Evolutionary conservation across 2,888 invertebrate species (phyloP), one percentile per base, ranked within the genome.

Genomic region (Sminthurinus aureus): DNA sequence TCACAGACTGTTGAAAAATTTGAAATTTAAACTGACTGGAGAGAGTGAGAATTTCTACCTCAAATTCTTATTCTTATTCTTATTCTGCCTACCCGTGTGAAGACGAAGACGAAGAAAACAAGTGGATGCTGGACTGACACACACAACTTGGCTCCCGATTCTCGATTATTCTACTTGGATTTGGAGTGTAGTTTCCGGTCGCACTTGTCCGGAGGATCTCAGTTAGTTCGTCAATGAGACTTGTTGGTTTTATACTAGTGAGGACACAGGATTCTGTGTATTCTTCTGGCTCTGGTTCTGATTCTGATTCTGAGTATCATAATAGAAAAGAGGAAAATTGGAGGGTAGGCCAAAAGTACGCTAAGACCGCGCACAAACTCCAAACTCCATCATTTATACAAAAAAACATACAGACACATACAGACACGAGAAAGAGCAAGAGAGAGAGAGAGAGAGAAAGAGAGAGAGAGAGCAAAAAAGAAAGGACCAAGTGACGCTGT

Each of bases 141-240:
- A n/a, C n/a, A n/a, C n/a, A n/a, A n/a, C n/a, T n/a, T n/a, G n/a
- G n/a, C n/a, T n/a, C n/a, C n/a, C n/a, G n/a, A n/a, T n/a, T n/a
- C n/a, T n/a, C n/a, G n/a, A n/a, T n/a, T n/a, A n/a, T n/a, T n/a
- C n/a, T n/a, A n/a, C n/a, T n/a, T n/a, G n/a, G n/a, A n/a, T n/a
- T n/a, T n/a, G n/a, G n/a, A n/a, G 81, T 74, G 81, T 81, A 74
- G 81, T 73, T 81, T 81, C 81, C 81, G 77, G 71, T 82, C 52
- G 71, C 82, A 82, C 82, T 82, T 82, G 82, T 82, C 82, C 82
- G 52, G 77, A 78, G 78, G 69, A 77, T 82, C 82, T 82, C 82
- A 82, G 22, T 22, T 71, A 78, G 50, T 69, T 82, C 77, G 51
- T 82, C 82, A 82, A 82, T 82, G 82, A 82, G 82, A 64, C 50